Percentiles rank a stretch among this genome's conserved stretches.
Conservation (phyloP, 2,113 vertebrate genomes). For the Guaruba guarouba region DNA sequence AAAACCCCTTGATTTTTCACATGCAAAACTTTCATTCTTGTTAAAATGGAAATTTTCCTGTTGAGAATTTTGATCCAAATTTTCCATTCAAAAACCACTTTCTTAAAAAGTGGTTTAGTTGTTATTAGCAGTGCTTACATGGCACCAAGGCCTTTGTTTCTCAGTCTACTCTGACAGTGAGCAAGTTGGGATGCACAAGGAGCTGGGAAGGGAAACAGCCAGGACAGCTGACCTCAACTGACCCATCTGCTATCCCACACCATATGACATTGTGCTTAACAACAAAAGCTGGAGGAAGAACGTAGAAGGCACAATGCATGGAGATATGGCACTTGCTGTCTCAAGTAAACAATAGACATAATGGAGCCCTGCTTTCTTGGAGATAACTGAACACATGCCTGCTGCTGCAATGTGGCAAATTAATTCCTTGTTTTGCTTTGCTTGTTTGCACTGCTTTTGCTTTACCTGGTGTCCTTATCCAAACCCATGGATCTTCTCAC, state of each 20-base stretch:
- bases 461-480: not conserved
- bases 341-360: fast-evolving
- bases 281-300: not conserved
- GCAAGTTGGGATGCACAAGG: not conserved
- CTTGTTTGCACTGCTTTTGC: not conserved
- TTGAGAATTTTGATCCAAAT: not conserved
- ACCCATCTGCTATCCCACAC: not conserved
- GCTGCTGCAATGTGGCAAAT: not conserved
- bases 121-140: not conserved
- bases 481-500: not conserved
- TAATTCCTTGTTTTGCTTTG: not conserved
- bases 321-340: not conserved
- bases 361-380: not conserved
- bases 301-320: not conserved
- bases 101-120: not conserved
- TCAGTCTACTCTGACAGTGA: fast-evolving
- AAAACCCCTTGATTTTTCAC: not conserved
- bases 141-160: not conserved
- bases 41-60: not conserved
- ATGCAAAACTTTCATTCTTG: not conserved
- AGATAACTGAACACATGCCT: not conserved
- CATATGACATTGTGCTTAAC: not conserved
- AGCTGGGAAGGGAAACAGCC: not conserved
- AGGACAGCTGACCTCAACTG: not conserved
- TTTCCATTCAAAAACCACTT: not conserved